phyloP scores from a whole-genome alignment of 2,113 vertebrate species.

The Psettodes erumei region DNA sequence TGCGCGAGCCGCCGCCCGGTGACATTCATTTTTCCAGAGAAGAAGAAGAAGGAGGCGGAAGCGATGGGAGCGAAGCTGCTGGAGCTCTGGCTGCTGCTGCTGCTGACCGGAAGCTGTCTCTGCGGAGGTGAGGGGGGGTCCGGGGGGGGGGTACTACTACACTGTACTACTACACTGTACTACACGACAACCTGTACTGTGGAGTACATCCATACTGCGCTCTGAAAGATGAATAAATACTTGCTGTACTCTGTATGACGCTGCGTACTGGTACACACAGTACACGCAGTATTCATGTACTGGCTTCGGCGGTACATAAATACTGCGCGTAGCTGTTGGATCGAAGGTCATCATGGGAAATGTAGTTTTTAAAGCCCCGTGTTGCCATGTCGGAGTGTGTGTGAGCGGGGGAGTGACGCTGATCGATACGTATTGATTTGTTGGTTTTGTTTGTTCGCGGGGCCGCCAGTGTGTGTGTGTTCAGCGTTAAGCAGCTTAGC shows the following conservation, averaged over 20 bases:
- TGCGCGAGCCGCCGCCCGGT: not conserved
- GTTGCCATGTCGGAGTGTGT: too few species aligned
- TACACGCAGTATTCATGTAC: too few species aligned
- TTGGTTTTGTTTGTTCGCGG: not conserved
- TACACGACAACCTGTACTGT: not conserved
- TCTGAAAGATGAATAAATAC: too few species aligned
- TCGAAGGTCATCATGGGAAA: too few species aligned
- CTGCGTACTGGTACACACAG: too few species aligned
- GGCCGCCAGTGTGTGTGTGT: not conserved
- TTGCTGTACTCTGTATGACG: not conserved
- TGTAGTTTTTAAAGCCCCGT: too few species aligned
- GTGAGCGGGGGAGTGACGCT: too few species aligned
- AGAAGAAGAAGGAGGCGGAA: not conserved
- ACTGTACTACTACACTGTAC: not conserved
- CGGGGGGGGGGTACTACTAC: not conserved
- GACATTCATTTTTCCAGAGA: conserved; percentile 3
- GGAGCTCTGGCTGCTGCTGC: conserved; percentile 37
- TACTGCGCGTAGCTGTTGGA: too few species aligned
- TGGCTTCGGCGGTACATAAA: too few species aligned
- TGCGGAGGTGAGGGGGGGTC: conserved; percentile 52
- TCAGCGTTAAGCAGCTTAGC: conserved; percentile 48
- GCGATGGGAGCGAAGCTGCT: conserved; percentile 45
- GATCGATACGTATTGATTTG: not conserved
- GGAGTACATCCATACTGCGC: too few species aligned
- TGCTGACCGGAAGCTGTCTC: conserved; percentile 35